Base-by-base conservation (phyloP, 2,797 vertebrate species). In the Periophthalmus magnuspinnatus region DNA sequence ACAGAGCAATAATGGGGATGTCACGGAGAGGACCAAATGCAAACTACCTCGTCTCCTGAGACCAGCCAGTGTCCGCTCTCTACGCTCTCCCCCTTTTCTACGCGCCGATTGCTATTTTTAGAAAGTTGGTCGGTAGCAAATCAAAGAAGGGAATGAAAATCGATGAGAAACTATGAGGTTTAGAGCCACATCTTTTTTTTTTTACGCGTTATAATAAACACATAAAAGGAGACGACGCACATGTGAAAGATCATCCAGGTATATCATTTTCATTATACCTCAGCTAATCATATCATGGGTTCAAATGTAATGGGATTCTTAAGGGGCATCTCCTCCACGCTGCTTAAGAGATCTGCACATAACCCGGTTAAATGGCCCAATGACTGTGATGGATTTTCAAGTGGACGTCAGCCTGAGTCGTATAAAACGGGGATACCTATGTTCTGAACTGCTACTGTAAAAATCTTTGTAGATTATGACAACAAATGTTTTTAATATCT, bases 81-180 rank as follows among this genome's bases (percentile, higher is more conserved):
- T 65, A 68, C 65, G 22, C 69, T 21, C 36, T 59, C 47, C 24
- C 34, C 36, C 45, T 50, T n/a, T 69, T 59, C 36, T 14, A 41
- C 19, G 50, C 34, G 58, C 54, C 59, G 5, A 33, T 10, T 64
- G 16, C 56, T 94, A 93, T 94, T 93, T 94, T 92, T 94, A 93
- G 92, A 88, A 60, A 85, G 74, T 84, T 80, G 81, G 79, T 82
- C 74, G 71, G 77, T 72, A 13, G 70, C 84, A 86, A 92, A 90
- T 89, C 86, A 91, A 90, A 89, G 87, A 82, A 64, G 67, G 71
- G 69, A 91, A 91, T 92, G 88, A 90, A 91, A 91, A 84, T 79
- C 86, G 86, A 41, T 45, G 41, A 45, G 89, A 89, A 83, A 88
- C 81, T 73, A 79, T 80, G 71, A 86, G 83, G 79, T 84, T 83